phyloP scores from a whole-genome alignment of 2,797 vertebrate species.

The Scomberomorus guttatus region DNA sequence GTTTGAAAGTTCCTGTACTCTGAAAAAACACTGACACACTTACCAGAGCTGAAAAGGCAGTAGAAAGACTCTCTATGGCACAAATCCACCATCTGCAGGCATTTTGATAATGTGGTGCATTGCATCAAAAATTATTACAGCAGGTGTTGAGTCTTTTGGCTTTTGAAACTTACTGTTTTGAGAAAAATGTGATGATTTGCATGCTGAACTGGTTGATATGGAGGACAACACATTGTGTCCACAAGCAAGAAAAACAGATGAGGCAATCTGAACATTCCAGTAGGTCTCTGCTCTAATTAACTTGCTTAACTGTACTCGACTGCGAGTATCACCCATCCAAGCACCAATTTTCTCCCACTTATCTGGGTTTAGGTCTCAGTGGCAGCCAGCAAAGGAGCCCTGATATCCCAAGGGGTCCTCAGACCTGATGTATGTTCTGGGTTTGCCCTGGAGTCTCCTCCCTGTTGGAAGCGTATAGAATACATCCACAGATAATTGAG shows the following conservation, averaged over 20 bases:
- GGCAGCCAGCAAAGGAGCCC: background rate
- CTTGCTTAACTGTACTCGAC: background rate
- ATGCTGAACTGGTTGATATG: background rate
- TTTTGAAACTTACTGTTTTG: background rate
- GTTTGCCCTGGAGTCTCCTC: slow-evolving; percentile 24
- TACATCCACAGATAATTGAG: slow-evolving; percentile 17
- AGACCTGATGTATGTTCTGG: slow-evolving; percentile 28
- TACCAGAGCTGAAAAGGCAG: background rate
- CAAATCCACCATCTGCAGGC: background rate
- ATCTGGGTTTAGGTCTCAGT: slow-evolving; percentile 19
- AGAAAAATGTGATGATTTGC: background rate
- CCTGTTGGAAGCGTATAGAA: slow-evolving; percentile 25
- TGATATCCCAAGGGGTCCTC: slow-evolving; percentile 22
- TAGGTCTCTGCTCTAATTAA: background rate
- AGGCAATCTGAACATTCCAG: background rate
- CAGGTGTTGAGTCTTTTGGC: background rate
- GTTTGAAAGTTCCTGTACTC: too few relatives aligned
- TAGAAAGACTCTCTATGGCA: background rate
- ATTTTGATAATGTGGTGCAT: background rate
- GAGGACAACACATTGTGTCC: background rate
- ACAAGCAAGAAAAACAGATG: background rate
- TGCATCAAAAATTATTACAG: too few relatives aligned
- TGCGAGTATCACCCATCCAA: slow-evolving; percentile 3
- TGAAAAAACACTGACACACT: background rate
- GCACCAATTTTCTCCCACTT: slow-evolving; percentile 16